These are phyloP conservation scores for Ypsolopha sequella DNA, from an alignment of 2,888 invertebrate genomes.

Conservation along the genomic window DNA sequence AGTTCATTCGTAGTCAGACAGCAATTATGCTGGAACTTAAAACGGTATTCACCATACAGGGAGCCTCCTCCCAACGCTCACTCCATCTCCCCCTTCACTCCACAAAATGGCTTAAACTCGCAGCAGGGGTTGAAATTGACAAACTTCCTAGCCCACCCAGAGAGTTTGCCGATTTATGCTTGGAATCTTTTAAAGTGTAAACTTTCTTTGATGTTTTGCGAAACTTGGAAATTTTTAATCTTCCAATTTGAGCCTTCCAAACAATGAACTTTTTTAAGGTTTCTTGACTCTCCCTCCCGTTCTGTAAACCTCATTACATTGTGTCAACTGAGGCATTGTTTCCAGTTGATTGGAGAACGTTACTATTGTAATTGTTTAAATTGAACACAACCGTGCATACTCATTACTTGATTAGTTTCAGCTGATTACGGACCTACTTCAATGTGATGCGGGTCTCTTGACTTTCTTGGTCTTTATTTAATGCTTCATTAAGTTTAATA, in stretches of 20 bases:
- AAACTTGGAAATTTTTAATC: background rate
- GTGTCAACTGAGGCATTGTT: conserved; percentile 9
- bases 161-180: conserved; percentile 46
- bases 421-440: background rate
- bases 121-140: conserved; percentile 42
- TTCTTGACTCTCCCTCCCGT: conserved; percentile 4
- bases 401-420: conserved; percentile 3
- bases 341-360: conserved; percentile 5
- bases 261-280: background rate
- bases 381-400: background rate
- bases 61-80: conserved; percentile 24
- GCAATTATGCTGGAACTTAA: conserved; percentile 63
- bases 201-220: conserved; percentile 29
- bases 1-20: conserved; percentile 65
- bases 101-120: conserved; percentile 36
- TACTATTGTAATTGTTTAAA: background rate
- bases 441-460: too few relatives aligned
- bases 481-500: too few relatives aligned
- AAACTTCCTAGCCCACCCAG: conserved; percentile 39
- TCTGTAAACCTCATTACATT: conserved; percentile 11
- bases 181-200: conserved; percentile 38
- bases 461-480: too few relatives aligned
- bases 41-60: conserved; percentile 60
- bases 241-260: background rate
- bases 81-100: conserved; percentile 30